Evolutionary conservation across 2,888 invertebrate species (phyloP), one percentile per base, ranked within the genome.

Genomic region (Lordiphosa fenestrarum): DNA sequence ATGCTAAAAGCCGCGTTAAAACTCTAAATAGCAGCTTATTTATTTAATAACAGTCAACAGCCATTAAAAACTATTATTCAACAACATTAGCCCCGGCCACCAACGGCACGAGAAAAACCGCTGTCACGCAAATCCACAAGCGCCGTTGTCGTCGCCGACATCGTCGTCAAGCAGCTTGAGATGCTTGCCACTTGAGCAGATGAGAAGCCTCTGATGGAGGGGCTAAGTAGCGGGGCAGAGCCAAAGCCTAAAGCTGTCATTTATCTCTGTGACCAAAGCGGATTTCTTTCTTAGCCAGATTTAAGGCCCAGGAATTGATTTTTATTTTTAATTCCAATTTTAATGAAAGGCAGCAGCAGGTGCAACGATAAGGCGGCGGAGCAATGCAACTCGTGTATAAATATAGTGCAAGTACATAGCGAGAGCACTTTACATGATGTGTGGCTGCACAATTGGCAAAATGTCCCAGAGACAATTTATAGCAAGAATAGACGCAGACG

Each of bases 391-490:
- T 30, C 9, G 7, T 30, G 9, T 30, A 30, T 30, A 10, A 10
- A 30, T 30, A 40, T 7, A 10, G 23, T 10, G 39, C 15, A 15
- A 21, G 54, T 46, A 60, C 53, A 30, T 38, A 41, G 23, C 23
- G 33, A 54, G 40, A 42, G 68, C 47, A 69, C 65, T 66, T 80
- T 83, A 77, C 84, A 80, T 74, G 83, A 80, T 80, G 81, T 80
- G 81, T 74, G 71, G 69, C 54, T 56, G 65, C 30, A 83, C 80
- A 83, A 73, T 80, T 80, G 80, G 81, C 80, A 83, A 66, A 70
- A 66, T 52, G 50, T 62, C 68, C 66, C 48, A 47, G 53, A 36
- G 78, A 81, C 82, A 82, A 75, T 78, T 82, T 78, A 69, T 82
- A 65, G 61, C 52, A 41, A 65, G 73, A 73, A 71, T 59, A 66